phyloP scores from a whole-genome alignment of 1,140 invertebrate species.

The Papilio machaon region DNA sequence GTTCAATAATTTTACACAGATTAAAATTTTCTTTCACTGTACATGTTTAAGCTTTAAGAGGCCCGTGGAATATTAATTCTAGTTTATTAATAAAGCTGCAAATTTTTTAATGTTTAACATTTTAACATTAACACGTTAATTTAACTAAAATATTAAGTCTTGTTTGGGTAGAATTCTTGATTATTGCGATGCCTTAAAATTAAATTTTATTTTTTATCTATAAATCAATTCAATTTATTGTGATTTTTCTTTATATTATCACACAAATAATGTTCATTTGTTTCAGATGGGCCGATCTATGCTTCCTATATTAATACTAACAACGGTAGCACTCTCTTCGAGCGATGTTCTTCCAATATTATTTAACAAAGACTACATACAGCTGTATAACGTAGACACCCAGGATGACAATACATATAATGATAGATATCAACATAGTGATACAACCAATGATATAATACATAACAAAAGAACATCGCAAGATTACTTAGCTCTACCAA shows the following conservation, averaged over 20 bases:
- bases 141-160: too few relatives aligned
- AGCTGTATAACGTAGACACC: constrained; percentile 53
- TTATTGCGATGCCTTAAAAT: too few relatives aligned
- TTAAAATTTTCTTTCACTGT: background rate
- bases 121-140: too few relatives aligned
- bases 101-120: background rate
- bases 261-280: constrained; percentile 41
- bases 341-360: constrained; percentile 73
- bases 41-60: background rate
- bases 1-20: constrained; percentile 5
- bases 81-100: background rate
- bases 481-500: constrained; percentile 41
- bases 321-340: constrained; percentile 66
- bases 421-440: constrained; percentile 56
- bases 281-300: constrained; percentile 72
- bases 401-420: constrained; percentile 70
- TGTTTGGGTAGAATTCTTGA: too few relatives aligned
- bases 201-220: too few relatives aligned
- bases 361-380: constrained; percentile 58
- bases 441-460: constrained; percentile 60
- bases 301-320: constrained; percentile 64
- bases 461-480: constrained; percentile 55
- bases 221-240: too few relatives aligned
- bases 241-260: too few relatives aligned
- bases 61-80: background rate